Evolutionary conservation across 2,797 vertebrate genomes (phyloP).

Genomic region (Melanogrammus aeglefinus): DNA sequence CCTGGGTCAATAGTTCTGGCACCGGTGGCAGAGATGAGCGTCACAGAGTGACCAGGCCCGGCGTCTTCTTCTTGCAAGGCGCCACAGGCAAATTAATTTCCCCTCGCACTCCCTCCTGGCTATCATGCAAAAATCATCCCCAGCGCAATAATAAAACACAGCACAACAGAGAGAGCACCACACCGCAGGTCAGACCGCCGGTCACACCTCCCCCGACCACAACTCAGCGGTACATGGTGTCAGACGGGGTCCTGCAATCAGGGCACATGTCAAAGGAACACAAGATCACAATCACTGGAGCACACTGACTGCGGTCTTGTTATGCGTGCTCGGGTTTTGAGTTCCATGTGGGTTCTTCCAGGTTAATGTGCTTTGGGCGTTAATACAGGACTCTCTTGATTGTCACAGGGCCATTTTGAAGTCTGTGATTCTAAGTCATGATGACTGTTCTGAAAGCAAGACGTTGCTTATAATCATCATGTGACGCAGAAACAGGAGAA

Average conservation of each 20-base stretch:
- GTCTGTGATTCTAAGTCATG: neutral
- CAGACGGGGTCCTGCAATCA: too few species aligned
- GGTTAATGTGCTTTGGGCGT: neutral
- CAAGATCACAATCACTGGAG: neutral
- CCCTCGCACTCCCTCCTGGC: slow-evolving; percentile 39
- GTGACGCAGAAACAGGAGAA: neutral
- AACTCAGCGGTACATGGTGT: too few species aligned
- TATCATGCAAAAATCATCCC: slow-evolving; percentile 73
- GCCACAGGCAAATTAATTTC: slow-evolving; percentile 69
- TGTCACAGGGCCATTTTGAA: neutral
- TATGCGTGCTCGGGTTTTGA: neutral
- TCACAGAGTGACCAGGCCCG: neutral
- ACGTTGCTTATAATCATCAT: neutral
- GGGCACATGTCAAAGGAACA: too few species aligned
- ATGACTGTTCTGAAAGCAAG: neutral
- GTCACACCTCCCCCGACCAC: neutral
- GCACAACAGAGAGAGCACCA: slow-evolving; percentile 7
- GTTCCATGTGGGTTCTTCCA: too few species aligned
- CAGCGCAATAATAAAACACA: slow-evolving; percentile 15
- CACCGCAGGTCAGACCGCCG: too few species aligned
- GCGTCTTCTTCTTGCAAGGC: slow-evolving; percentile 12
- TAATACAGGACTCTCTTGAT: neutral
- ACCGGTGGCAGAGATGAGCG: neutral
- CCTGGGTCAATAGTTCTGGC: neutral
- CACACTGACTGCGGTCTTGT: neutral